A percentile compares a stretch with the other conserved stretches of the same genome.
These are phyloP conservation scores for Seladonia tumulorum DNA, from an alignment of 2,888 invertebrate species.

Conservation along the genomic window DNA sequence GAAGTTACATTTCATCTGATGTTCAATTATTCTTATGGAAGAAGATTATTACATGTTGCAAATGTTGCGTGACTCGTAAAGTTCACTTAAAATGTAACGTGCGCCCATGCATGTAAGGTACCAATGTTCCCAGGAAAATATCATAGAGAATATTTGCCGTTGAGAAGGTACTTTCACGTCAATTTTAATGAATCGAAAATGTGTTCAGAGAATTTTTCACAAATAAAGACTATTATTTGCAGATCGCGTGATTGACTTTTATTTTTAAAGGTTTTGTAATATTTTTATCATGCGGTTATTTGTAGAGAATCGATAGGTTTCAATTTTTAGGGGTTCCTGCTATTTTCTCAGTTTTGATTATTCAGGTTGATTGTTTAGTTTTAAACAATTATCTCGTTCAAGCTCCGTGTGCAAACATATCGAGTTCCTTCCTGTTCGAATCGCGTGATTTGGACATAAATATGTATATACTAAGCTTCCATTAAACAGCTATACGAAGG, in stretches of 20 bases:
- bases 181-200: no score
- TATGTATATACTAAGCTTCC: constrained; percentile 19
- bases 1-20: background rate
- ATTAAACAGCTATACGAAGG: constrained; percentile 35
- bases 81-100: background rate
- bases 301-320: background rate
- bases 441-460: constrained; percentile 26
- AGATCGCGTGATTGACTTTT: no score
- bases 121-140: no score
- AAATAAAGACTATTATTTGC: no score
- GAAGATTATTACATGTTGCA: background rate
- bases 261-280: background rate
- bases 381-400: background rate
- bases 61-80: background rate
- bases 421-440: constrained; percentile 1
- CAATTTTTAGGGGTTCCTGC: background rate
- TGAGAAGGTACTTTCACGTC: no score
- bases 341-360: background rate
- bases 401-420: background rate
- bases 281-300: background rate
- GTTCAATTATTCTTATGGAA: background rate
- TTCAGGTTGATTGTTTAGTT: no score
- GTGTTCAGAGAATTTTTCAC: no score
- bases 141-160: no score
- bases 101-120: background rate